Evolutionary conservation across 53 echinoderm and acorn worm species (phyloP).

Genomic region (Apostichopus leukothele): DNA sequence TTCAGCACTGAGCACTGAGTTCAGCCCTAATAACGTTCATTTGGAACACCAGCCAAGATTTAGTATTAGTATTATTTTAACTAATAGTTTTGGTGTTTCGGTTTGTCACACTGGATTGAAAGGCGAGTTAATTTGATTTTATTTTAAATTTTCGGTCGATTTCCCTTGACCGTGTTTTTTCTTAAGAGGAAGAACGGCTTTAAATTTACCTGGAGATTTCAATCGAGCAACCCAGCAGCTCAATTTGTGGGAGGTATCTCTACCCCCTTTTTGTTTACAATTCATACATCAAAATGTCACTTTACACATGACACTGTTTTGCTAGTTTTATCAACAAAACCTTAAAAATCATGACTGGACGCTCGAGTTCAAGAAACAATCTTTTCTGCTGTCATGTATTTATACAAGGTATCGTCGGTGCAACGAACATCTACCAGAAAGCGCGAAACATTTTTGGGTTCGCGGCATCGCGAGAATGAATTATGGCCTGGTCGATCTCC

Average conservation of each 20-base stretch:
- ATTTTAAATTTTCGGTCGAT: too few relatives aligned
- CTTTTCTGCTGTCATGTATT: background rate
- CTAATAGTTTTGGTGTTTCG: background rate
- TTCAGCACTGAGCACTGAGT: too few relatives aligned
- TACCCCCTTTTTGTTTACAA: constrained; percentile 13
- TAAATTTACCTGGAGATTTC: background rate
- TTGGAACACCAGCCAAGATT: background rate
- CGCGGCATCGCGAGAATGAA: constrained; percentile 14
- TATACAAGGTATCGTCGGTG: background rate
- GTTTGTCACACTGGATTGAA: background rate
- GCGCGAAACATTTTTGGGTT: background rate
- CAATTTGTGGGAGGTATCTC: constrained; percentile 31
- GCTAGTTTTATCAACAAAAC: constrained; percentile 46
- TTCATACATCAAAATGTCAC: constrained; percentile 26
- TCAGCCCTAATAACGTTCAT: too few relatives aligned
- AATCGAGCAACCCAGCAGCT: background rate
- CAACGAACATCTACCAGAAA: background rate
- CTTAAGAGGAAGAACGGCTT: background rate
- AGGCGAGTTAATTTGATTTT: too few relatives aligned
- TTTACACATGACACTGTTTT: constrained; percentile 41
- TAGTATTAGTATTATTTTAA: background rate
- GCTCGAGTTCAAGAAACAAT: background rate
- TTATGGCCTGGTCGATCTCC: constrained; percentile 18
- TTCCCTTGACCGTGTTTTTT: background rate
- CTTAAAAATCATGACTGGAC: constrained; percentile 20